phyloP scores from a whole-genome alignment of 2,888 invertebrate species.

The Drosophila histrio region DNA sequence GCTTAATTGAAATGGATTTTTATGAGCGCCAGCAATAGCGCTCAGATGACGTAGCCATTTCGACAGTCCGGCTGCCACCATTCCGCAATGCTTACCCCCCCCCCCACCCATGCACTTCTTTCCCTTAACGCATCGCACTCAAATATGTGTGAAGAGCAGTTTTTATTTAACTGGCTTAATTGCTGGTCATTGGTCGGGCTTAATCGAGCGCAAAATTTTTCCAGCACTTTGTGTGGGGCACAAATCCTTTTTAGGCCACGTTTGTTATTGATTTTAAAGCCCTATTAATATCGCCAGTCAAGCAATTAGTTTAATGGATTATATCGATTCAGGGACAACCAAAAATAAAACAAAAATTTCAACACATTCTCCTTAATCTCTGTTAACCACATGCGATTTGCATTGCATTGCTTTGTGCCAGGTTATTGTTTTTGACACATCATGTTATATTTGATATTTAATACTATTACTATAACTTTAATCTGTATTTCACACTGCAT shows the following conservation, averaged over 20 bases:
- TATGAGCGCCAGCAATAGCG: conserved; percentile 63
- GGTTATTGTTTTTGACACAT: conserved; percentile 47
- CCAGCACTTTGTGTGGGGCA: conserved; percentile 1
- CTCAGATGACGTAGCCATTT: conserved; percentile 52
- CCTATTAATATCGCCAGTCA: conserved; percentile 34
- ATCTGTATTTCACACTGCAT: conserved; percentile 17
- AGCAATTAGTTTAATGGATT: conserved; percentile 28
- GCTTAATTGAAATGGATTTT: conserved; percentile 82
- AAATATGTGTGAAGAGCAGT: conserved; percentile 75
- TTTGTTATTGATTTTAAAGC: conserved; percentile 66
- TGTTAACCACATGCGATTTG: conserved; percentile 49
- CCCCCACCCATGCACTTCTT: background rate
- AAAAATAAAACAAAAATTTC: background rate
- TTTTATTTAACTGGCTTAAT: conserved; percentile 79
- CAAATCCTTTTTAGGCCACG: conserved; percentile 31
- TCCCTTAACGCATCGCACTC: conserved; percentile 22
- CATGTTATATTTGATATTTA: background rate
- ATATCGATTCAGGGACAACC: background rate
- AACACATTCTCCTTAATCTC: background rate
- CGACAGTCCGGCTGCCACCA: background rate
- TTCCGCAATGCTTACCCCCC: background rate
- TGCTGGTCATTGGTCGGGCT: conserved; percentile 64
- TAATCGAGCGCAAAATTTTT: conserved; percentile 72
- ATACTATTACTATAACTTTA: conserved; percentile 29
- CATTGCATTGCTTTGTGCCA: conserved; percentile 11